These are phyloP conservation scores for Nibea coibor DNA, from an alignment of 2,113 vertebrate genomes.

Conservation along the genomic window DNA sequence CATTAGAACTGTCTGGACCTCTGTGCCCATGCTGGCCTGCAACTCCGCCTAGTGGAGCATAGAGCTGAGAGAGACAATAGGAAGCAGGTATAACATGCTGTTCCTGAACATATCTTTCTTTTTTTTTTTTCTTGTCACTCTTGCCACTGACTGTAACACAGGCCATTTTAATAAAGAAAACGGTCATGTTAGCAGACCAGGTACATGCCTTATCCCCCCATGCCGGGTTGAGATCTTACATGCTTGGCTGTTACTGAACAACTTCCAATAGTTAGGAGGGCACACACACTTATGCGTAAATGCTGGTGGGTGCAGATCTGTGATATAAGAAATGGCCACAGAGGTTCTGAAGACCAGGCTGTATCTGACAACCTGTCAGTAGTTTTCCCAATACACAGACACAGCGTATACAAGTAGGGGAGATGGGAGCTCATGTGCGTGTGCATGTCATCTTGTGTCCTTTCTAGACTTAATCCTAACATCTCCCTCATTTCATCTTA, in stretches of 20 bases:
- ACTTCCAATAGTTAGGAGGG: not conserved
- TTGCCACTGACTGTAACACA: slow-evolving; percentile 7
- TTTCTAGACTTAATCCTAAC: slow-evolving; percentile 47
- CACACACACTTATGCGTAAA: not conserved
- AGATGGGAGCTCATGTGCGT: slow-evolving; percentile 9
- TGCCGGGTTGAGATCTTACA: slow-evolving; percentile 7
- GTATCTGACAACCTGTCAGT: slow-evolving; percentile 41
- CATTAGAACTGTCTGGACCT: slow-evolving; percentile 64
- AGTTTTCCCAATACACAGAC: slow-evolving; percentile 17
- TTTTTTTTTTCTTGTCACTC: slow-evolving; percentile 21
- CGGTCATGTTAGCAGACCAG: not conserved
- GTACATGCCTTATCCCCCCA: not conserved
- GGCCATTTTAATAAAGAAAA: slow-evolving; percentile 34
- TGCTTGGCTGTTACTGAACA: slow-evolving; percentile 9
- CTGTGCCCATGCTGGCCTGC: slow-evolving; percentile 32
- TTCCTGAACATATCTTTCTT: not conserved
- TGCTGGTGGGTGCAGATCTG: slow-evolving; percentile 3
- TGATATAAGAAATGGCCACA: slow-evolving; percentile 30
- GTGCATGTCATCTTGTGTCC: slow-evolving; percentile 33
- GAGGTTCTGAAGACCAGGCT: slow-evolving; percentile 21
- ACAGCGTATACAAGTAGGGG: not conserved
- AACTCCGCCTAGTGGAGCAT: slow-evolving; percentile 57
- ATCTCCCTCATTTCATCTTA: slow-evolving; percentile 60
- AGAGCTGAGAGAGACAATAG: slow-evolving; percentile 21
- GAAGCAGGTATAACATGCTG: slow-evolving; percentile 23